A percentile compares a stretch with the other conserved stretches of the same genome.
Conservation (phyloP, 1,140 invertebrate genomes). For the Marisa cornuarietis region DNA sequence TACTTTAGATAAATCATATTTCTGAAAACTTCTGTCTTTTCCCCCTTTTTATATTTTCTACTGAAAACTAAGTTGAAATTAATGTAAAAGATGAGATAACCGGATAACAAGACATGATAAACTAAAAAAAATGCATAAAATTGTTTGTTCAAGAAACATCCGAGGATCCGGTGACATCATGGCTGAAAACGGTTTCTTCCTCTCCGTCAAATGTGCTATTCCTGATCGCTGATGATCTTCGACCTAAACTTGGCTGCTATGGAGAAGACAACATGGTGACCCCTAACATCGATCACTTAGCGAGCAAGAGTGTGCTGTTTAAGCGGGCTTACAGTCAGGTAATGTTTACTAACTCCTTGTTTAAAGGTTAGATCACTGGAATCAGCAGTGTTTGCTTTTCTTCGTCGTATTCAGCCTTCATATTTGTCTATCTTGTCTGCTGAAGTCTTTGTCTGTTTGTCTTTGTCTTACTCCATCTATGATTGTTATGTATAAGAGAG, state of each 20-base stretch:
- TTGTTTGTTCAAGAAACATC: background rate
- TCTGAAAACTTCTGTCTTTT: too few relatives aligned
- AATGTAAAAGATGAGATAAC: background rate
- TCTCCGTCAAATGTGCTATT: slow-evolving; percentile 74
- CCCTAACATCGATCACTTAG: slow-evolving; percentile 81
- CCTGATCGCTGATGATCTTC: slow-evolving; percentile 83
- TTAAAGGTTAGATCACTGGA: background rate
- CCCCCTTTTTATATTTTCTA: too few relatives aligned
- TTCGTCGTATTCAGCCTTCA: too few relatives aligned
- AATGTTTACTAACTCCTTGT: slow-evolving; percentile 32
- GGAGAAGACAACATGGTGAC: slow-evolving; percentile 73
- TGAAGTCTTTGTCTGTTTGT: too few relatives aligned
- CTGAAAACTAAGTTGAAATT: background rate
- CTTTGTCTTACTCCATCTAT: too few relatives aligned
- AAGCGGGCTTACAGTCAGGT: slow-evolving; percentile 77
- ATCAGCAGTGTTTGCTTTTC: too few relatives aligned
- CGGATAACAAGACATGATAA: background rate
- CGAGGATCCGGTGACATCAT: slow-evolving; percentile 2
- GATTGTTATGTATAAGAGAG: too few relatives aligned
- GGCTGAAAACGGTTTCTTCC: background rate
- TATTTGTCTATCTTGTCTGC: too few relatives aligned
- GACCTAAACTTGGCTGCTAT: slow-evolving; percentile 77
- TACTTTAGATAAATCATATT: too few relatives aligned
- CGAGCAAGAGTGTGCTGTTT: slow-evolving; percentile 73
- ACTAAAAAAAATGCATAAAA: too few relatives aligned